Evolutionary conservation across 2,113 vertebrate species (phyloP).

Genomic region (Eonycteris spelaea): DNA sequence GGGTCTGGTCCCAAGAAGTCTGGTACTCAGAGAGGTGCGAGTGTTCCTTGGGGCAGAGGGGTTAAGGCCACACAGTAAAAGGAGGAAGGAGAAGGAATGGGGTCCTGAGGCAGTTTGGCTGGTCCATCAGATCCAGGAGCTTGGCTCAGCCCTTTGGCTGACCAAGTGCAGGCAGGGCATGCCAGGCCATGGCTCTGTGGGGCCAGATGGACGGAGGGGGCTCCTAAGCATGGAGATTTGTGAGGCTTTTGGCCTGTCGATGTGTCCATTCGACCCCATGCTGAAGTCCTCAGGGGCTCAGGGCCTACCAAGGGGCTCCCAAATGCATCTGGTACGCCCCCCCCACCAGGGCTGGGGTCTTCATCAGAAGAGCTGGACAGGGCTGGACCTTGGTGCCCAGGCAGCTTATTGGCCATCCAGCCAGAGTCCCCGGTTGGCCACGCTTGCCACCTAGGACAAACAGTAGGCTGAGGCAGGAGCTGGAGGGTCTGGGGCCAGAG

Average conservation of each 20-base stretch:
- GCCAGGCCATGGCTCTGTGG: constrained; percentile 65
- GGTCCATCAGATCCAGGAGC: constrained; percentile 73
- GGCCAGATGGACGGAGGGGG: constrained; percentile 58
- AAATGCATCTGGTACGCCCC: constrained; percentile 66
- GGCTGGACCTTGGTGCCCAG: constrained; percentile 79
- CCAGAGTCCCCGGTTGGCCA: constrained; percentile 46
- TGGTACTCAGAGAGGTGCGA: constrained; percentile 46
- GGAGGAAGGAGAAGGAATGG: neutral
- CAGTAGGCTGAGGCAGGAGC: constrained; percentile 92
- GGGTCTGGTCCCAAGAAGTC: constrained; percentile 73
- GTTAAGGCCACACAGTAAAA: constrained; percentile 76
- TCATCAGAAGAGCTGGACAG: constrained; percentile 90
- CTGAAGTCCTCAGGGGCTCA: constrained; percentile 71
- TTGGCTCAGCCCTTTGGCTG: constrained; percentile 60
- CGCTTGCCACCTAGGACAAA: constrained; percentile 81
- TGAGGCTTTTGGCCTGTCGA: constrained; percentile 90
- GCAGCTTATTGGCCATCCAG: constrained; percentile 74
- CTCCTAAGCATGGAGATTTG: constrained; percentile 92
- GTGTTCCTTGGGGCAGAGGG: constrained; percentile 65
- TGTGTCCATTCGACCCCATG: constrained; percentile 91
- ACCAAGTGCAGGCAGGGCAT: constrained; percentile 68
- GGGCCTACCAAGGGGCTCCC: neutral
- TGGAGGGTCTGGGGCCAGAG: constrained; percentile 77
- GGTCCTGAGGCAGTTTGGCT: neutral
- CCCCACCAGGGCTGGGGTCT: constrained; percentile 79